Base-by-base conservation (phyloP, 2,888 invertebrate genomes). In the Sphinx pinastri region DNA sequence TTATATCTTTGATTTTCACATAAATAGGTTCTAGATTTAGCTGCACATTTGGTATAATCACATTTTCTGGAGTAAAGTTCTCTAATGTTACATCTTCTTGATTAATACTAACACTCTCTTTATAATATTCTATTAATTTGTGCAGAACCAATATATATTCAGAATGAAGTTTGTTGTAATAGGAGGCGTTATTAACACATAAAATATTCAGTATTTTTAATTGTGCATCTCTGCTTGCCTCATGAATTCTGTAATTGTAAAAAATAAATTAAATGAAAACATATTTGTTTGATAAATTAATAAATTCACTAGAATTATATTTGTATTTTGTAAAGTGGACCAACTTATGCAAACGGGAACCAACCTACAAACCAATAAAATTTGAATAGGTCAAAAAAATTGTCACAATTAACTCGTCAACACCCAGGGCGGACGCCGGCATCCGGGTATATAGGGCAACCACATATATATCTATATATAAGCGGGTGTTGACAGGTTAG, bases 121-220 rank as follows among this genome's bases (percentile, higher is more conserved):
- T 86, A 74, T 92, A 92, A 84, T 91, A 94, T 49, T 90, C 76
- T 68, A 93, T 88, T 68, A 95, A 81, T 76, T 89, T 84, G 59
- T 84, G 75, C 54, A 95, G 77, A 67, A 94, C 86, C 54, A 82
- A 80, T 70, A 87, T 80, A 80, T 95, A 96, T 78, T 95, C 94
- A 1, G 80, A 79, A 68, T 92, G 89, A 25, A 95, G 77, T 73
- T 89, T 85, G 63, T 90, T 82, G 82, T 94, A 95, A 79, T 95
- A 92, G 74, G 93, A 83, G 70, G 94, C 92, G 73, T 90, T 90
- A 79, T 94, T 94, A 71, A 90, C 87, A 75, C 91, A 92, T 11
- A 95, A 80, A 74, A 95, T 92, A 59, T 92, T 89, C 68, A 95
- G 76, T 75, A 95, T 94, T 84, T 94, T 94, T 68, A 95, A 79